These are phyloP conservation scores for Laterallus jamaicensis DNA, from an alignment of 2,113 vertebrate species.

Conservation along the genomic window DNA sequence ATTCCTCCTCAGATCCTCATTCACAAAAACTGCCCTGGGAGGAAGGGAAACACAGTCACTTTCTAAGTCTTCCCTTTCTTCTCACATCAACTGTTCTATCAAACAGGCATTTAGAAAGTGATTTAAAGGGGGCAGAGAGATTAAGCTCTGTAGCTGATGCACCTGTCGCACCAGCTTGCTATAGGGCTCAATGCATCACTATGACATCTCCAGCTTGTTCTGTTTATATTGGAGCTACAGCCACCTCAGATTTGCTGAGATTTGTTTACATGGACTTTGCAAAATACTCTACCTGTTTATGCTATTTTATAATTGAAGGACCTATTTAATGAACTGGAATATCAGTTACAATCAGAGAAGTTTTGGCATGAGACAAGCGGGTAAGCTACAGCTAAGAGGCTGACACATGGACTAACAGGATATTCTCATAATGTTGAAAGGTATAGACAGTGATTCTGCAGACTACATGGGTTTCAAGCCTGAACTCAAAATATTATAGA, in stretches of 20 bases:
- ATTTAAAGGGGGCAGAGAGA: neutral
- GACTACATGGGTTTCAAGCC: neutral
- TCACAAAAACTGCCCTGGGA: neutral
- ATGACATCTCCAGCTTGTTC: rapidly evolving
- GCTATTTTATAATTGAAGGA: neutral
- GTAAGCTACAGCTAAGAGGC: neutral
- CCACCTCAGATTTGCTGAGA: neutral
- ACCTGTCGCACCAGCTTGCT: neutral
- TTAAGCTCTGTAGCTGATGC: neutral
- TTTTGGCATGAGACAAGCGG: neutral
- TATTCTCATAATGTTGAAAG: neutral
- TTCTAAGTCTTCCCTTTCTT: neutral
- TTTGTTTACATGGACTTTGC: neutral
- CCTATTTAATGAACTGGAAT: neutral
- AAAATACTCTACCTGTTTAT: neutral
- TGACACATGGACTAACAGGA: neutral
- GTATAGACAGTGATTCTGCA: neutral
- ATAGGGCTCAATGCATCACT: neutral
- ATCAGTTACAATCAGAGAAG: neutral
- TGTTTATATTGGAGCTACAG: neutral
- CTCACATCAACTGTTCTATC: neutral
- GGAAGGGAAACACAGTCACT: neutral
- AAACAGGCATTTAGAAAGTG: neutral
- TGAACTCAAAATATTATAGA: neutral
- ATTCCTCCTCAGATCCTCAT: neutral